A percentile compares a stretch with the other conserved stretches of the same genome.
Evolutionary conservation across 2,113 vertebrate species (phyloP).

Genomic region (Peromyscus leucopus): DNA sequence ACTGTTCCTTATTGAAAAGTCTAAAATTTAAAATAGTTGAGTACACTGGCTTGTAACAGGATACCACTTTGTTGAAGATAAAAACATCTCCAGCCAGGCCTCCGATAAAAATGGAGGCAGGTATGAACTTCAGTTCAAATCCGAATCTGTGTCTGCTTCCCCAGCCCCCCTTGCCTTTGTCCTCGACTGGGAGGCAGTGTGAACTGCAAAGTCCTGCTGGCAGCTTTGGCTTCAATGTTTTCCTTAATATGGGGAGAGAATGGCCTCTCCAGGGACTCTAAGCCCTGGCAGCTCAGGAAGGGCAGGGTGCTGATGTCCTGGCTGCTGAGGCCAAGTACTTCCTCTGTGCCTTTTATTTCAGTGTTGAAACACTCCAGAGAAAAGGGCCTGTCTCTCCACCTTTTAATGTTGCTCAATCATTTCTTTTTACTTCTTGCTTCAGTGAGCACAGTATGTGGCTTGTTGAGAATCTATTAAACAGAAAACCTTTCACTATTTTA

Average conservation of each 20-base stretch:
- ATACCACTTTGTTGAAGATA: not conserved
- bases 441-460: slow-evolving; percentile 72
- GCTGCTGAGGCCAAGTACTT: not conserved
- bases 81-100: not conserved
- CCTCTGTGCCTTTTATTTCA: slow-evolving; percentile 64
- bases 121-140: not conserved
- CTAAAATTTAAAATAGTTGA: slow-evolving; percentile 20
- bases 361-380: slow-evolving; percentile 62
- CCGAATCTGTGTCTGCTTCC: not conserved
- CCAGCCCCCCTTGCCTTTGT: not conserved
- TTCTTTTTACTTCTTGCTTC: slow-evolving; percentile 77
- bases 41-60: not conserved
- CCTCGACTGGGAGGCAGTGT: not conserved
- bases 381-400: slow-evolving; percentile 59
- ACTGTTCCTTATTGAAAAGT: slow-evolving; percentile 32
- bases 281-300: not conserved
- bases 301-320: not conserved
- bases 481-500: slow-evolving; percentile 69
- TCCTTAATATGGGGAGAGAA: not conserved
- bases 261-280: not conserved
- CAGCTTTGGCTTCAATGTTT: slow-evolving; percentile 28
- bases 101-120: not conserved
- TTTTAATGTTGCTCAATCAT: slow-evolving; percentile 77
- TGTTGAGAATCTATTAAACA: slow-evolving; percentile 77
- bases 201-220: slow-evolving; percentile 40